Conservation (phyloP, 2,113 vertebrate species). For the Baryphthengus martii region DNA sequence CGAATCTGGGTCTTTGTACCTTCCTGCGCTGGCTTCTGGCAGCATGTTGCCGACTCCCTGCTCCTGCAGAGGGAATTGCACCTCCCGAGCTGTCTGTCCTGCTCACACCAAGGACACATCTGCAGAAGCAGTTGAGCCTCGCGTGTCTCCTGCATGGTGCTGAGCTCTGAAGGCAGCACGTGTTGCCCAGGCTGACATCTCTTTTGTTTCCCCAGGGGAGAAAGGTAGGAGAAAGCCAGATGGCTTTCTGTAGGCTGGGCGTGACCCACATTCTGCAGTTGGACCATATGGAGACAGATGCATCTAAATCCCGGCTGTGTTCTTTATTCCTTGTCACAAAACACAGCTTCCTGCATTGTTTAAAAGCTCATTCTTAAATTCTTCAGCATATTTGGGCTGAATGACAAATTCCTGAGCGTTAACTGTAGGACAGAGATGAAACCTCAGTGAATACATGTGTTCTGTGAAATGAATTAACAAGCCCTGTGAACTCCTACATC, state of each 20-base stretch:
- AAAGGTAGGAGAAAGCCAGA: background rate
- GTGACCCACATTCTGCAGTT: background rate
- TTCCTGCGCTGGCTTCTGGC: background rate
- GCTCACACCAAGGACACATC: background rate
- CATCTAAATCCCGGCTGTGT: background rate
- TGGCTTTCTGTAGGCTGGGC: slow-evolving; percentile 11
- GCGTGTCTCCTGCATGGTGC: background rate
- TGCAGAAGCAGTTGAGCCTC: background rate
- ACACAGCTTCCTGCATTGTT: background rate
- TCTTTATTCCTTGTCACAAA: slow-evolving; percentile 3
- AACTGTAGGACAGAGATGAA: background rate
- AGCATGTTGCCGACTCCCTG: accelerated
- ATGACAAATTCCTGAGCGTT: background rate
- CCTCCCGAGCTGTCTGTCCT: background rate
- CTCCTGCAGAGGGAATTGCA: accelerated
- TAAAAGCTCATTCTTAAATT: background rate
- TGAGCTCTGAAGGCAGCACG: background rate
- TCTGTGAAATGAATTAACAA: slow-evolving; percentile 12
- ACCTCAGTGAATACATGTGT: background rate
- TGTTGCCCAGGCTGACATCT: background rate
- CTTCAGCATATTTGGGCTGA: background rate
- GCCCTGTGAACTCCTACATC: slow-evolving; percentile 4
- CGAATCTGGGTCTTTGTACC: background rate
- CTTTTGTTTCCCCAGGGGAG: background rate
- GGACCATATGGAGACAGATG: slow-evolving; percentile 4